Base-by-base conservation (phyloP, 2,113 vertebrate genomes). In the Calcarius ornatus region DNA sequence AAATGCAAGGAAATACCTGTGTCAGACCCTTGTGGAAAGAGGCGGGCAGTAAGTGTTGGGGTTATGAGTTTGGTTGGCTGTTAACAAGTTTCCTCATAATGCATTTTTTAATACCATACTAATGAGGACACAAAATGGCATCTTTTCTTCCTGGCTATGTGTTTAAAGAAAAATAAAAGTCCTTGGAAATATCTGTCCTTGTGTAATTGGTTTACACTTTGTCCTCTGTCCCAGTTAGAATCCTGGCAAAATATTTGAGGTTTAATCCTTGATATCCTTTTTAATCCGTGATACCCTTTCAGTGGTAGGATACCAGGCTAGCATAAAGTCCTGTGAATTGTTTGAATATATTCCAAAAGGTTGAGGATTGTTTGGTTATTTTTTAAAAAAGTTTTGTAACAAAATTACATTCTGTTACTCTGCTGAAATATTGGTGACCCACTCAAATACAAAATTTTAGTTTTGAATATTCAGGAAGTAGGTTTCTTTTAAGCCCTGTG, bases 1-100 rank as follows among this genome's bases (percentile, higher is more conserved):
- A 82, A 99, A 99, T 37, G 99, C 99, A 47, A 99, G 98, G 95
- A 99, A 99, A 95, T 99, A 99, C 83, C 98, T 99, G 57, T 99
- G 99, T 92, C 99, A 99, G 97, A 99, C 99, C 0, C 98, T 99
- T 37, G 99, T 99, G 91, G 99, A 99, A 95, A 98, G 99, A 97
- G 99, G 99, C 63, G 98, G 98, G 92, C 99, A 99, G 99, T 99
- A 98, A 99, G 99, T 98, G 47, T 88, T 48, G 11, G 9, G 11
- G 20, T 81, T 76, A 30, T 19, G 51, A 8, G 13, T 66, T 63
- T 42, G 11, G 5, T n/a, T 40, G 22, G 11, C 33, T 78, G 12
- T 5, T 80, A 40, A n/a, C 17, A 18, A 3, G 35, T 61, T 30
- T 88, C 92, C 61, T 81, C 27, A 22, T 1, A 12, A 3, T 83